Percentiles rank a stretch among this genome's conserved stretches.
These are phyloP conservation scores for Rostratula benghalensis DNA, from an alignment of 2,113 vertebrate genomes.

Conservation along the genomic window DNA sequence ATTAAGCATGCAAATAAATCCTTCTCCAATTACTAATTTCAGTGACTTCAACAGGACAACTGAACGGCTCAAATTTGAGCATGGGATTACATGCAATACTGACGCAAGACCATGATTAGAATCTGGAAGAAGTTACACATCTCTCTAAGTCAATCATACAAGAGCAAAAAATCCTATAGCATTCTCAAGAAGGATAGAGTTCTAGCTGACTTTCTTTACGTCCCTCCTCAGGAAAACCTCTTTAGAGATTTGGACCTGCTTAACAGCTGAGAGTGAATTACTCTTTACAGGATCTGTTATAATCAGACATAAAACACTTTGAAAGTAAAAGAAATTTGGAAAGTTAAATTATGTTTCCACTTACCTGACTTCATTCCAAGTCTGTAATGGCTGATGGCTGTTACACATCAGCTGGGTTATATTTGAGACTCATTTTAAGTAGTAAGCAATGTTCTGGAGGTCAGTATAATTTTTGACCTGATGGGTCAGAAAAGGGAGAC, in stretches of 20 bases:
- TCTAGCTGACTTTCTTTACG: not conserved
- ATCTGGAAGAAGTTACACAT: not conserved
- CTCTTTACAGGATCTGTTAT: not conserved
- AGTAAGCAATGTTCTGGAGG: not conserved
- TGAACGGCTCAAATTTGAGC: not conserved
- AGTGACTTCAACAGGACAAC: not conserved
- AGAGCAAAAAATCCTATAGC: not conserved
- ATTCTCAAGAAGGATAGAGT: not conserved
- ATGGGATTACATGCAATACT: not conserved
- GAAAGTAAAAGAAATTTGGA: not conserved
- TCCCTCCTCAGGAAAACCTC: not conserved
- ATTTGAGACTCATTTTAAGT: not conserved
- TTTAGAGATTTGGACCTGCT: not conserved
- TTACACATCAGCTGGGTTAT: not conserved
- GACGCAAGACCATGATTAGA: not conserved
- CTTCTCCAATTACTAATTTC: not conserved
- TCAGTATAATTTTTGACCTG: not conserved
- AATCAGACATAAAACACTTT: not conserved
- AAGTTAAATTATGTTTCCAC: slow-evolving; percentile 29
- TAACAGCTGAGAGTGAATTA: not conserved
- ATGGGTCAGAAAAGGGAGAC: not conserved
- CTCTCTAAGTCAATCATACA: not conserved
- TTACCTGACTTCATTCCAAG: not conserved
- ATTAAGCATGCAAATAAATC: not conserved
- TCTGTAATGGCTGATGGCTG: not conserved